Conservation (phyloP, 2,797 vertebrate genomes). For the Megaceryle alcyon region DNA sequence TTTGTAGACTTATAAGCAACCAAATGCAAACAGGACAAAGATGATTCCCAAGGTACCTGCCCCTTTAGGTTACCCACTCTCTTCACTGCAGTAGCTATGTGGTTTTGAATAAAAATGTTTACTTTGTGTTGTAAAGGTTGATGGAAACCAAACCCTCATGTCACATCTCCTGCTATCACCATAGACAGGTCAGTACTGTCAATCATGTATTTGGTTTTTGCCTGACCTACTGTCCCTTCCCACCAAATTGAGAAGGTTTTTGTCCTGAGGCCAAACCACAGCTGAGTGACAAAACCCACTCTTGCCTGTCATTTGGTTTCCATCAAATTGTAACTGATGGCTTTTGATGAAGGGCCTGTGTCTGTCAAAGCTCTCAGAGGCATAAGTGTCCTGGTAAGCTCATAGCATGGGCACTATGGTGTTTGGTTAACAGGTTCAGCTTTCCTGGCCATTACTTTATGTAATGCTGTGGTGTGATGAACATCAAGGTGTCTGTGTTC, state of each 20-base stretch:
- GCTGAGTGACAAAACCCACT: background rate
- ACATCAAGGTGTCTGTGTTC: background rate
- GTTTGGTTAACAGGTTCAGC: background rate
- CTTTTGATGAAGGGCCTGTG: background rate
- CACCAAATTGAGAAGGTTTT: background rate
- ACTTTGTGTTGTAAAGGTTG: background rate
- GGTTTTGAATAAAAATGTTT: background rate
- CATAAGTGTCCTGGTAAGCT: background rate
- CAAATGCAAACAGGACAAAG: background rate
- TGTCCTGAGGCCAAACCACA: background rate
- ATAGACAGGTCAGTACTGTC: background rate
- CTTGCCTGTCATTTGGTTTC: background rate
- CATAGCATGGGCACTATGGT: rapidly evolving
- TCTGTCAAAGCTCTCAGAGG: background rate
- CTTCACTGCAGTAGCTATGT: background rate
- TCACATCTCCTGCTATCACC: background rate
- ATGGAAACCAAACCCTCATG: background rate
- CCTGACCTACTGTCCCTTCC: background rate
- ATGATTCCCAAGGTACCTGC: background rate
- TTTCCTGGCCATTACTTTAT: background rate
- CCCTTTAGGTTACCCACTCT: background rate
- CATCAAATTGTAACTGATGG: background rate
- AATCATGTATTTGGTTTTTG: background rate
- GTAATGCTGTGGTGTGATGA: background rate
- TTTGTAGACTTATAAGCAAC: background rate